Evolutionary conservation across 2,888 invertebrate species (phyloP), one percentile per base, ranked within the genome.

Genomic region (Scrobipalpa costella): DNA sequence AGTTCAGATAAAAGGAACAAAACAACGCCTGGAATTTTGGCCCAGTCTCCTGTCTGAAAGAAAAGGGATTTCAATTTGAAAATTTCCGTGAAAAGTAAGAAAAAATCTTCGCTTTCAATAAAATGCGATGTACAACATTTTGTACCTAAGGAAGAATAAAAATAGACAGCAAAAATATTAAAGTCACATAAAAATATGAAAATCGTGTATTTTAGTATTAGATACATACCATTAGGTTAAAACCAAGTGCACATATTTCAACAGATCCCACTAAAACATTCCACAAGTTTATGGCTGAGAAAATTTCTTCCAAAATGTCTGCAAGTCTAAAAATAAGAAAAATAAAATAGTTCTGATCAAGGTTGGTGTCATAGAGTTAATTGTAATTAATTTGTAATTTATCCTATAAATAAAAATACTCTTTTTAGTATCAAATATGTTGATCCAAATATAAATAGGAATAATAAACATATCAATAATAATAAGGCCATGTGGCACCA

Each of bases 211-310:
- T 13, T 13, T 21, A 21, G 1, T n/a, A n/a, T n/a, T n/a, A n/a
- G n/a, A n/a, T n/a, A n/a, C n/a, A n/a, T 78, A 89, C 90, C 79
- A 82, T 84, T 66, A 90, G 74, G 75, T 85, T 88, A 69, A 90
- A 90, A 62, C 88, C 87, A 9, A 88, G 79, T 34, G 84, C 88
- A 67, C 90, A 90, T 73, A 89, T 89, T 75, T 84, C 80, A 38
- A 88, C 57, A 1, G 90, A 88, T 11, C 88, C 89, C 17, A 88
- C 73, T 44, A 89, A 63, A 49, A 89, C 84, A 66, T 84, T 89
- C 64, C 84, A 86, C 47, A 90, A 75, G 71, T 89, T 89, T 2
- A 85, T 80, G 5, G 76, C 81, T 11, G 77, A 79, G 65, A 89
- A 90, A 68, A 88, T 87, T 38, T 83, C 81, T 73, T 90, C 87